These are phyloP conservation scores for Ibidorhyncha struthersii DNA, from an alignment of 2,113 vertebrate genomes.

Conservation along the genomic window DNA sequence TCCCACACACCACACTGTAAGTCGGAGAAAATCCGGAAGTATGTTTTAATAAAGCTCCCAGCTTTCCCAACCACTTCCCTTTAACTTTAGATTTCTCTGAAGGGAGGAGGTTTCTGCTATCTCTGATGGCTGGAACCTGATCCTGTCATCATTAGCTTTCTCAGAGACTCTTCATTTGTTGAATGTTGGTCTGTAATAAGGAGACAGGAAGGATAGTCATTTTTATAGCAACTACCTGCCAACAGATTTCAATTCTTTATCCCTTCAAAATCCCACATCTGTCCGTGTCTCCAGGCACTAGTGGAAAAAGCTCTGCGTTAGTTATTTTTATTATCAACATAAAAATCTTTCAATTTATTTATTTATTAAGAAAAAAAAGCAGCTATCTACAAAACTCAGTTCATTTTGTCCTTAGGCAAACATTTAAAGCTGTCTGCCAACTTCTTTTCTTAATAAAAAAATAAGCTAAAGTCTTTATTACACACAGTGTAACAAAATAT, in stretches of 20 bases:
- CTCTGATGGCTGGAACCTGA: constrained; percentile 31
- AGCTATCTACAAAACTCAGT: constrained; percentile 69
- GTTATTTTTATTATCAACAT: constrained; percentile 77
- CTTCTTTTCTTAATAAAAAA: constrained; percentile 59
- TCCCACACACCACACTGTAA: neutral
- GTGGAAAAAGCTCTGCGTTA: constrained; percentile 69
- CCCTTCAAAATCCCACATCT: constrained; percentile 71
- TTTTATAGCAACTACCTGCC: constrained; percentile 72
- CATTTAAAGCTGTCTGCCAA: constrained; percentile 64
- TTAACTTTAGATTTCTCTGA: constrained; percentile 42
- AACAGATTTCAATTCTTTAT: constrained; percentile 73
- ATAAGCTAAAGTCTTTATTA: constrained; percentile 69
- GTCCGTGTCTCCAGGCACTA: constrained; percentile 67
- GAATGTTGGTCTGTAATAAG: constrained; percentile 59
- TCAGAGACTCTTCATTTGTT: constrained; percentile 34
- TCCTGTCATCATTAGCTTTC: constrained; percentile 59
- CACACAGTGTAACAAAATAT: constrained; percentile 16
- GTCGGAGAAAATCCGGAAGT: neutral
- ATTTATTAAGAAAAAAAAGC: constrained; percentile 63
- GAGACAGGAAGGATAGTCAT: constrained; percentile 53
- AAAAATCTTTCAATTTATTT: constrained; percentile 72
- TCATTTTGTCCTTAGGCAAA: constrained; percentile 70
- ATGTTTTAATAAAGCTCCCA: neutral
- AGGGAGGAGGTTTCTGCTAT: constrained; percentile 17
- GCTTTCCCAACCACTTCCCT: neutral